Base-by-base conservation (phyloP, 2,797 vertebrate genomes). In the Anguilla obscura region DNA sequence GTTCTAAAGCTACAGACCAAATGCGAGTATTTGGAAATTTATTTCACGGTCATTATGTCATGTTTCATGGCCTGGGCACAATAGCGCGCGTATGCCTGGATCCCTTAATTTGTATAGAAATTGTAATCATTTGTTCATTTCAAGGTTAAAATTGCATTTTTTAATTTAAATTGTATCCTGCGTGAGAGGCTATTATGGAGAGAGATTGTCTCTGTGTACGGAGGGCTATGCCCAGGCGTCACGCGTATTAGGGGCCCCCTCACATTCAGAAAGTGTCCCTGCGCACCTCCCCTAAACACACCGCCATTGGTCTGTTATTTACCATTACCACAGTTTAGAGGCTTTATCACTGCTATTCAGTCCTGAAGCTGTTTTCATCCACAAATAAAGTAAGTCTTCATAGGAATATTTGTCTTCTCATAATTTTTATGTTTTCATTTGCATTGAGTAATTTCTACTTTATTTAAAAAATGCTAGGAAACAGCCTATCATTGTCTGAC, bases 61-160 rank as follows among this genome's bases (percentile, higher is more conserved):
- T 97, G 98, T 99, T 99, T 99, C 98, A 98, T 99, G 98, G 98
- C 96, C 97, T 95, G 96, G 96, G 97, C 97, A 94, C 96, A 97
- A 97, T 97, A 97, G 97, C 98, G 97, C 98, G 98, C 97, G 97
- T 92, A 97, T 96, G 97, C 97, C 97, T 98, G 98, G 98, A 98
- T 97, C 97, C 98, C 98, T 99, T 99, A 99, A 99, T 99, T 99
- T 99, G 98, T 99, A 99, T 99, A 99, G 98, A 99, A 99, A 99
- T 98, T 99, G 98, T 99, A 99, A 99, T 99, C 98, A 99, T 99
- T 99, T 99, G 98, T 99, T 99, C 98, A 99, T 99, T 99, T 99
- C 98, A 99, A 99, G 98, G 98, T 99, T 97, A 99, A 99, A 99
- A 99, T 99, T 99, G 98, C 98, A 99, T 99, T 99, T 99, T 99